Evolutionary conservation across 2,113 vertebrate genomes (phyloP).

Genomic region (Microcebus lehilahytsara): DNA sequence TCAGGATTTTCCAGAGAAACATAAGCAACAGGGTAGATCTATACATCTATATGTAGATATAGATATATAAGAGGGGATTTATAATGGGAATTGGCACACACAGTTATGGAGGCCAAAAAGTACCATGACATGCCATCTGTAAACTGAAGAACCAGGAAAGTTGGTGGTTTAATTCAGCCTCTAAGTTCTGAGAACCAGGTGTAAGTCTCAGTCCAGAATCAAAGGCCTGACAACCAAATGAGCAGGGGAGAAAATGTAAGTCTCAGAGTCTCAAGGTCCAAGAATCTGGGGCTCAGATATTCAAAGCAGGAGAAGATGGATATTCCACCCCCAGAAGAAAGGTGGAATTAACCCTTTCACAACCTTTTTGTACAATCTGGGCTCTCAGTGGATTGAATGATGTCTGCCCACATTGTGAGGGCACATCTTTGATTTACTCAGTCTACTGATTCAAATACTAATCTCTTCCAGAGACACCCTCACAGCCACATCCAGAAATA

Average conservation of each 20-base stretch:
- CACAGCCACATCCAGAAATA: background rate
- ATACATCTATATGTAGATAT: background rate
- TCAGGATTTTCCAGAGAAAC: background rate
- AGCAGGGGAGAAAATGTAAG: background rate
- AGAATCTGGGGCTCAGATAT: background rate
- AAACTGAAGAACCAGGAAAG: background rate
- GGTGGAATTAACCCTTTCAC: background rate
- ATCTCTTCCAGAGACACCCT: background rate
- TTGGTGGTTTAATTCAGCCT: background rate
- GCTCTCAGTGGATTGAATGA: background rate
- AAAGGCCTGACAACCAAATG: background rate
- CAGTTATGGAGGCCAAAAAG: background rate
- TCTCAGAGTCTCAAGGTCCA: background rate
- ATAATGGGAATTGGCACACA: background rate
- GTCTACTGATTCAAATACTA: background rate
- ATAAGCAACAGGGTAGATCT: background rate
- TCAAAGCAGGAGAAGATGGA: background rate
- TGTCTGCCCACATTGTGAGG: background rate
- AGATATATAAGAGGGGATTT: background rate
- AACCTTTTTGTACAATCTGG: background rate
- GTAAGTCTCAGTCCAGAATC: background rate
- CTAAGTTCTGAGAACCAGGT: background rate
- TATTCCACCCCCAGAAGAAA: background rate
- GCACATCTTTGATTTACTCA: background rate
- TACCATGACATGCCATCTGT: background rate